These are phyloP conservation scores for Xylocopa sonorina DNA, from an alignment of 1,140 invertebrate genomes.

Conservation along the genomic window DNA sequence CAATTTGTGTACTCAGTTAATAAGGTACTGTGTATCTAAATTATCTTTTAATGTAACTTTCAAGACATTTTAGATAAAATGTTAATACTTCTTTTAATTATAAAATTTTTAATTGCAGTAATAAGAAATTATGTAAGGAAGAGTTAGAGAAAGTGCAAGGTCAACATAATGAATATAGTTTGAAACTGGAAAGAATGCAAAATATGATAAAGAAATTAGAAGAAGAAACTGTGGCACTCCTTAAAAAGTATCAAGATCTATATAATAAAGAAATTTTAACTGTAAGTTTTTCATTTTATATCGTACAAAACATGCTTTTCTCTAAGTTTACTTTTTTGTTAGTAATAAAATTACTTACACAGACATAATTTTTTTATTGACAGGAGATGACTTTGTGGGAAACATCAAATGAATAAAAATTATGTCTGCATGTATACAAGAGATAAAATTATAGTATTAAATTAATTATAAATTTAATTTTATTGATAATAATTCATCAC, in stretches of 20 bases:
- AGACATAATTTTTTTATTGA: conserved; percentile 19
- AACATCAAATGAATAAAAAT: not conserved
- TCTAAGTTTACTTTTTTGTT: not conserved
- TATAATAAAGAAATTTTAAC: conserved; percentile 53
- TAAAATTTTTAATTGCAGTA: conserved; percentile 35
- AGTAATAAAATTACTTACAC: conserved; percentile 7
- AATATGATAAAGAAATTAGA: conserved; percentile 35
- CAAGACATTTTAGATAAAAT: not conserved
- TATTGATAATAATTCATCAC: too few species aligned
- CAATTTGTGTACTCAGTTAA: conserved; percentile 31
- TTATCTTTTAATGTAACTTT: not conserved
- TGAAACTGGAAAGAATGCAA: conserved; percentile 27
- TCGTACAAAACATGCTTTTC: not conserved
- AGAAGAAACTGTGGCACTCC: conserved; percentile 30
- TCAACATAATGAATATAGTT: conserved; percentile 16
- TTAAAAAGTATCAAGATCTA: conserved; percentile 37
- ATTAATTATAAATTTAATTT: too few species aligned
- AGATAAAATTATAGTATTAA: too few species aligned
- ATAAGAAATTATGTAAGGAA: conserved; percentile 42
- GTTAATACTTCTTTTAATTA: not conserved
- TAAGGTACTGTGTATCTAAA: conserved; percentile 36
- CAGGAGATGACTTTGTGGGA: conserved; percentile 50
- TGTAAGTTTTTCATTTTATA: conserved; percentile 44
- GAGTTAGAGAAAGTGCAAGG: conserved; percentile 42
- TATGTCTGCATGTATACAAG: not conserved